Percentiles rank a stretch among this genome's conserved stretches.
Conservation (phyloP, 2,888 invertebrate species). For the Xanthorhoe designata region DNA sequence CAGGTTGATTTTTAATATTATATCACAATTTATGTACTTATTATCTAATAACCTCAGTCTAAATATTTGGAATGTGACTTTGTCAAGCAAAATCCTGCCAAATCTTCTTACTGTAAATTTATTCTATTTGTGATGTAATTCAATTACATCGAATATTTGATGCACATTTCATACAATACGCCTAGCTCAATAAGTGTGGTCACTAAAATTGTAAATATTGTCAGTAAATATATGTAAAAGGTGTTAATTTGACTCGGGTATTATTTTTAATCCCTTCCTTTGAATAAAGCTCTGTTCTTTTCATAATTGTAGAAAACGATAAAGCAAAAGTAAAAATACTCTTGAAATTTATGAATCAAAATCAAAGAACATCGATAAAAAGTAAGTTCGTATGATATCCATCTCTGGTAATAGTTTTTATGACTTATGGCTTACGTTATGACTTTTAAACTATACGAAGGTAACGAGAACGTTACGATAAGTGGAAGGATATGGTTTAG, state of each 20-base stretch:
- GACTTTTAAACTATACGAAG: too few species aligned
- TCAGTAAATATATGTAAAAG: constrained; percentile 85
- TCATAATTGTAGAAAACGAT: neutral
- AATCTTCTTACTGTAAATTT: constrained; percentile 62
- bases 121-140: constrained; percentile 76
- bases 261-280: constrained; percentile 14
- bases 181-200: constrained; percentile 85
- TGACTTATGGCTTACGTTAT: too few species aligned
- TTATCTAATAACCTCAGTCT: constrained; percentile 20
- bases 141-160: constrained; percentile 77
- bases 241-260: constrained; percentile 65
- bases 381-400: too few species aligned
- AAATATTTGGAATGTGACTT: constrained; percentile 71
- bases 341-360: too few species aligned
- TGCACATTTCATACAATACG: constrained; percentile 83
- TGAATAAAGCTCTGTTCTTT: neutral
- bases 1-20: constrained; percentile 60
- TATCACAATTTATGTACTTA: constrained; percentile 50
- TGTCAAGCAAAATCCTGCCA: constrained; percentile 83
- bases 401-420: too few species aligned
- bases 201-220: constrained; percentile 84
- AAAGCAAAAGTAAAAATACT: too few species aligned
- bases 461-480: too few species aligned
- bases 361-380: neutral
- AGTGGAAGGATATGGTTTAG: too few species aligned